These are phyloP conservation scores for Eretmochelys imbricata DNA, from an alignment of 2,113 vertebrate genomes.

Conservation along the genomic window DNA sequence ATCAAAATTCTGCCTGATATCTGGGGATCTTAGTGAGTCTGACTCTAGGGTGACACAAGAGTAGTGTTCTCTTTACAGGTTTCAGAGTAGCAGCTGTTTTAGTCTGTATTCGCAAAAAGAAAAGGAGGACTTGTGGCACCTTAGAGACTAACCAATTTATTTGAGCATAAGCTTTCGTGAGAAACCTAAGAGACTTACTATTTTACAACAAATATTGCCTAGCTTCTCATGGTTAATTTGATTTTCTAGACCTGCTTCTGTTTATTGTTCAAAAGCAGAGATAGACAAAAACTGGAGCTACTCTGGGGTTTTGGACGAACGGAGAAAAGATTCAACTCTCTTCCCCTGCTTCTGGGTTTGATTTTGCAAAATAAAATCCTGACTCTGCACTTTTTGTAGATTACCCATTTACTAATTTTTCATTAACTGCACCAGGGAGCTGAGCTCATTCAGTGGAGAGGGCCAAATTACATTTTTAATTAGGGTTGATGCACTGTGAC, in stretches of 20 bases:
- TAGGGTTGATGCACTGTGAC: neutral
- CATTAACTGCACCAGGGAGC: neutral
- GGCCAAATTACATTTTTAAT: rapidly evolving
- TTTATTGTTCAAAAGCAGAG: neutral
- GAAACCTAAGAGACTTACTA: neutral
- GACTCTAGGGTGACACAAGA: neutral
- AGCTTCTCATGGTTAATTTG: neutral
- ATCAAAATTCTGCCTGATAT: neutral
- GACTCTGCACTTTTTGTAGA: neutral
- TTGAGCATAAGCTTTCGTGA: too few species aligned
- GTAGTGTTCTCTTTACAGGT: neutral
- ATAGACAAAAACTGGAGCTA: neutral
- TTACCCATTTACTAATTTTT: rapidly evolving
- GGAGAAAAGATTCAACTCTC: neutral
- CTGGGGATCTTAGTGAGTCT: neutral
- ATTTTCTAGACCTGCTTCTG: neutral
- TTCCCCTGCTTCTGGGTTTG: neutral
- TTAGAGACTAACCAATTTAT: too few species aligned
- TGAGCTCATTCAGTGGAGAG: rapidly evolving
- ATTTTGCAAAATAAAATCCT: neutral
- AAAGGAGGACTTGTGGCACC: too few species aligned
- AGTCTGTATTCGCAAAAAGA: too few species aligned
- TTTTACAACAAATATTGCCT: neutral
- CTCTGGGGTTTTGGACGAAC: neutral
- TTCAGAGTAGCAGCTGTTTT: neutral